These are phyloP conservation scores for Myioborus melanocephalus DNA, from an alignment of 2,797 vertebrate species.

Conservation along the genomic window DNA sequence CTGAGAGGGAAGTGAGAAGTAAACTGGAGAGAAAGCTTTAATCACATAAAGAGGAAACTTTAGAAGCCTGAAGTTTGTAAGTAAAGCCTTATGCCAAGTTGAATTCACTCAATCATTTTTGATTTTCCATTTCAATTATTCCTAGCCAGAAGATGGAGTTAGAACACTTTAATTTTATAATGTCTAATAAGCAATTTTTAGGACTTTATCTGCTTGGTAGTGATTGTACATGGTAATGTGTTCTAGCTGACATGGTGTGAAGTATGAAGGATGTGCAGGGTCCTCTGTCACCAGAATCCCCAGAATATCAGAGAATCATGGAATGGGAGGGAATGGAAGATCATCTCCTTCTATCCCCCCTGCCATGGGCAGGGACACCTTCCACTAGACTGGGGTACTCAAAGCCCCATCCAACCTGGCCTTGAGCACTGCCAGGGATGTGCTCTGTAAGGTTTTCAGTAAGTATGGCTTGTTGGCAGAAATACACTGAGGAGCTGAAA, in stretches of 20 bases:
- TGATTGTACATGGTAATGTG: neutral
- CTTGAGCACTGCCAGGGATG: neutral
- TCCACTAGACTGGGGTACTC: neutral
- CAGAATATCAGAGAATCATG: neutral
- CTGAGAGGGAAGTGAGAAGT: neutral
- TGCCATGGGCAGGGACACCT: no score
- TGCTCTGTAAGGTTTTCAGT: neutral
- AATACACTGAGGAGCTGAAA: neutral
- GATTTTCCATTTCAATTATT: neutral
- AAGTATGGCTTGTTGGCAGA: neutral
- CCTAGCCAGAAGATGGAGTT: slow-evolving; percentile 19
- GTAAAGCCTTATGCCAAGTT: neutral
- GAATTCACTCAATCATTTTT: neutral
- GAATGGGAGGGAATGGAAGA: neutral
- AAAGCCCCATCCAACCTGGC: neutral
- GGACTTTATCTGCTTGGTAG: neutral
- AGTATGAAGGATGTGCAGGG: neutral
- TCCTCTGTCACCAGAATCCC: neutral
- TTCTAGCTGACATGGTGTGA: neutral
- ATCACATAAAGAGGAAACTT: neutral
- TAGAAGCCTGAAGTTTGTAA: neutral
- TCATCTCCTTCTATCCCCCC: neutral
- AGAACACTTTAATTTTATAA: neutral
- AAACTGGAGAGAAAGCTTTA: neutral
- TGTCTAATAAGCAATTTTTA: neutral